Base-by-base conservation (phyloP, 2,797 vertebrate genomes). In the Myotis daubentonii region DNA sequence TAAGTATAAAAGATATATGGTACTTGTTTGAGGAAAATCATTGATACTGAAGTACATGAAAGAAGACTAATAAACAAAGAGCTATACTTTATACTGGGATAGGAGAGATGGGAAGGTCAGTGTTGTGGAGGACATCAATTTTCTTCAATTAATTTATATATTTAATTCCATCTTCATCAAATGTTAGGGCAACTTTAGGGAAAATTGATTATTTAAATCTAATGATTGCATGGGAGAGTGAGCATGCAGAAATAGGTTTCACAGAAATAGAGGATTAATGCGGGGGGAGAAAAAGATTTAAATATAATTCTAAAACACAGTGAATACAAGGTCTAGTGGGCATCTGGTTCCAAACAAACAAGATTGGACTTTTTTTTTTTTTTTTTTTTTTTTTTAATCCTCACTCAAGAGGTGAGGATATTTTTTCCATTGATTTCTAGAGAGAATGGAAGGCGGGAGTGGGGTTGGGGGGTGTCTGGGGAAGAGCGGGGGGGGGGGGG, bases 151-250 rank as follows among this genome's bases (percentile, higher is more conserved):
- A 28, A 60, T 76, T 30, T 22, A 10, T 68, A 7, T 79, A 78
- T 83, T 91, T 93, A 65, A 91, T 91, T 89, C 66, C 15, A 17
- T 89, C 30, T 71, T 41, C 68, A 13, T 84, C 12, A 91, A 72
- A 88, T 79, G 23, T 68, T 44, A 79, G 53, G 41, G 41, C 49
- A 84, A 10, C 30, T 94, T 72, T 62, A 23, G 71, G 76, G 7
- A 47, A 74, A n/a, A 57, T 25, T 33, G 65, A 51, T 74, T 30
- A 79, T 75, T 20, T 66, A 51, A 30, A 23, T 28, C 6, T 85
- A 33, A 66, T 66, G 49, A 79, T 51, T 28, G 5, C 78, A 60
- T n/a, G 55, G 22, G 79, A 87, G 47, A 33, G 4, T 83, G 38
- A 22, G 76, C 5, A 28, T n/a, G 30, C 8, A 57, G 53, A 28